Conservation (phyloP, 2,888 invertebrate species). For the Gastracanthus pulcherrimus region DNA sequence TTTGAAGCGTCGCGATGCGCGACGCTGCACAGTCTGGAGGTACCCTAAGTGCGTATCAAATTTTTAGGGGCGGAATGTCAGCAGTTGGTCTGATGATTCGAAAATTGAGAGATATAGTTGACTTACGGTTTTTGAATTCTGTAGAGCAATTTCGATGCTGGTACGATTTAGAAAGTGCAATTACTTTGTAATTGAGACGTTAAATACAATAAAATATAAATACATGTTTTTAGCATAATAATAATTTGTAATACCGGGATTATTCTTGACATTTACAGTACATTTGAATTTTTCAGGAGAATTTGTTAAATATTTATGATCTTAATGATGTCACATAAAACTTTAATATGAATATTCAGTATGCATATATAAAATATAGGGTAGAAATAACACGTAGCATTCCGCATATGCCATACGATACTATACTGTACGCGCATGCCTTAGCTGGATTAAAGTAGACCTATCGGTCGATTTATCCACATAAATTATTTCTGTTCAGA, state of each 20-base stretch:
- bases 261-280: too few species aligned
- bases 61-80: neutral
- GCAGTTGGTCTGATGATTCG: neutral
- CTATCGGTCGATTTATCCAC: conserved; percentile 37
- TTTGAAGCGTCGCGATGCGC: neutral
- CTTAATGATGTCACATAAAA: neutral
- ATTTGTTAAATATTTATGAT: too few species aligned
- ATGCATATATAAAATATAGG: neutral
- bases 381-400: neutral
- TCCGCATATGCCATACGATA: neutral
- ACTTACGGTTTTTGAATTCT: too few species aligned
- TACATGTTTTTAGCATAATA: too few species aligned
- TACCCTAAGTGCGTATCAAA: neutral
- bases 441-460: conserved; percentile 25
- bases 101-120: too few species aligned
- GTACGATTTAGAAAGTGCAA: too few species aligned
- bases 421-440: neutral
- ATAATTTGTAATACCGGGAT: too few species aligned
- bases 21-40: too few species aligned
- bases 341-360: neutral
- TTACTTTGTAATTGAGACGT: neutral
- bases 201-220: too few species aligned
- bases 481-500: conserved; percentile 30
- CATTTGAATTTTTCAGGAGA: too few species aligned
- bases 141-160: too few species aligned